Evolutionary conservation across 2,113 vertebrate genomes (phyloP).

Genomic region (Microcebus griseorufus): DNA sequence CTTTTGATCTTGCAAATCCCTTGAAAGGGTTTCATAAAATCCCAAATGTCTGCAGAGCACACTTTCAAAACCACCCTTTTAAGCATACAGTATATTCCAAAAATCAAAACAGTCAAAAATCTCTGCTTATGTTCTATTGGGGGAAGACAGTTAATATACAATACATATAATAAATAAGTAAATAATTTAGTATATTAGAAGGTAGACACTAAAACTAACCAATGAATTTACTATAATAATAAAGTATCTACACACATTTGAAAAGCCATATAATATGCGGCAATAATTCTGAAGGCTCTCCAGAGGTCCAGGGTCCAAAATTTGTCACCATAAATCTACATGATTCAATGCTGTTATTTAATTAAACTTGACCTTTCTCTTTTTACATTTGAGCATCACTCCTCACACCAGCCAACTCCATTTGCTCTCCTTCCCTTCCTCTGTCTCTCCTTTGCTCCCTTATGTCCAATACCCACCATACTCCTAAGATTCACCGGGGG

Average conservation of each 20-base stretch:
- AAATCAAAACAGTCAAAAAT: not conserved
- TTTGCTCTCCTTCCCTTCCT: not conserved
- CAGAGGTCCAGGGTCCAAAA: not conserved
- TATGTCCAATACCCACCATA: not conserved
- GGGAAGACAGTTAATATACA: not conserved
- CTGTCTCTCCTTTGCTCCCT: not conserved
- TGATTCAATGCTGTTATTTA: not conserved
- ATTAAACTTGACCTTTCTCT: not conserved
- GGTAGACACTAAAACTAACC: not conserved
- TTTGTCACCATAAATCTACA: not conserved
- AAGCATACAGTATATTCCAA: not conserved
- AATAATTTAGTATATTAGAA: not conserved
- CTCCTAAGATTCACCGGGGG: not conserved
- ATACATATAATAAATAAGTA: not conserved
- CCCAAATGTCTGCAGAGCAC: not conserved
- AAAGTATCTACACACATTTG: not conserved
- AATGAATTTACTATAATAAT: not conserved
- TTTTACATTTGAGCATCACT: not conserved
- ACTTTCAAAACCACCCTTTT: not conserved
- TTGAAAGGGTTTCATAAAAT: not conserved
- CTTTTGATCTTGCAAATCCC: not conserved
- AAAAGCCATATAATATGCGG: not conserved
- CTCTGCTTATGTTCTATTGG: too few species aligned
- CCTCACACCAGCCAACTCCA: not conserved
- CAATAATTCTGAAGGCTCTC: not conserved